Conservation (phyloP, 2,888 invertebrate genomes). For the Tetrapedia diversipes region DNA sequence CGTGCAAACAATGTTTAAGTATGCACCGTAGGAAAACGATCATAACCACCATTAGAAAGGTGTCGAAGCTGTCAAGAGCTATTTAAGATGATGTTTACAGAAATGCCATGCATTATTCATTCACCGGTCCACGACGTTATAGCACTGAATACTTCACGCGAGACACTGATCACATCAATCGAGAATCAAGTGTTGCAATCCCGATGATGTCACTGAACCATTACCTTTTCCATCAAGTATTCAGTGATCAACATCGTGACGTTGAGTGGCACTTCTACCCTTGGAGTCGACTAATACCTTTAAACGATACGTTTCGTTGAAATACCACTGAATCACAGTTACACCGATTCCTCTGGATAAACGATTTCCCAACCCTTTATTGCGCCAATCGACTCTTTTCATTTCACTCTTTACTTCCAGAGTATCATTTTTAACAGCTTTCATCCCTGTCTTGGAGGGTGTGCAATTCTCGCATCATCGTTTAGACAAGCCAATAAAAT, state of each 20-base stretch:
- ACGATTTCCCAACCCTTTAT: background rate
- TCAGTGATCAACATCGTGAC: too few species aligned
- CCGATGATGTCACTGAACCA: background rate
- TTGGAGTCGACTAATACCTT: background rate
- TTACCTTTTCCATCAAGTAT: background rate
- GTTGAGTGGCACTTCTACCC: background rate
- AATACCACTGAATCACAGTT: background rate
- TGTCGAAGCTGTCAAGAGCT: background rate
- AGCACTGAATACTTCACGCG: background rate
- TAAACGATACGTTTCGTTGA: background rate
- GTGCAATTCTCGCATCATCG: too few species aligned
- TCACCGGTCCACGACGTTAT: background rate
- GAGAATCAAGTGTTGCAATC: background rate
- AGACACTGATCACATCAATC: background rate
- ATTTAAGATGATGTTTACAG: slow-evolving; percentile 1
- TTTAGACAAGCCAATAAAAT: too few species aligned
- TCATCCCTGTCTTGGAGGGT: too few species aligned
- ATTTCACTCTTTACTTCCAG: too few species aligned
- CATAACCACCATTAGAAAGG: background rate
- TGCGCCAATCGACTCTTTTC: background rate
- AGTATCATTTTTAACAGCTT: too few species aligned
- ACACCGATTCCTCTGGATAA: background rate
- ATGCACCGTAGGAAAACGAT: background rate
- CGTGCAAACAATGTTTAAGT: background rate
- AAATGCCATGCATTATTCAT: slow-evolving; percentile 8